Percentiles rank a stretch among this genome's conserved stretches.
Evolutionary conservation across 2,888 invertebrate genomes (phyloP).

Genomic region (Drosophila imparisetae): DNA sequence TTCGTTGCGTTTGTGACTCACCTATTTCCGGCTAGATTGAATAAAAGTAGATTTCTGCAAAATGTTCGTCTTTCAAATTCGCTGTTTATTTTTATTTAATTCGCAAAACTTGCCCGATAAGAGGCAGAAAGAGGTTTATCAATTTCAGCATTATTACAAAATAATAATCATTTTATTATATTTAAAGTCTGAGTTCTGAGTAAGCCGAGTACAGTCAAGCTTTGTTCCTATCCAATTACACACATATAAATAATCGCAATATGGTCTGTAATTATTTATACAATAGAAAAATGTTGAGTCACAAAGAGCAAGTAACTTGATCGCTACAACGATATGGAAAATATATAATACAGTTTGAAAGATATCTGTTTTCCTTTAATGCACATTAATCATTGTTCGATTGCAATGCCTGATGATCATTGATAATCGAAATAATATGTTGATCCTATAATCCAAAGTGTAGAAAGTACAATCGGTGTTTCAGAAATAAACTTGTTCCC

Average conservation of each 20-base stretch:
- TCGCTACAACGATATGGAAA: slow-evolving; percentile 13
- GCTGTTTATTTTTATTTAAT: background rate
- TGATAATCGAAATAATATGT: slow-evolving; percentile 18
- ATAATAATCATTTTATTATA: slow-evolving; percentile 10
- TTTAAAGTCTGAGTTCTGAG: slow-evolving; percentile 17
- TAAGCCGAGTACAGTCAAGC: slow-evolving; percentile 5
- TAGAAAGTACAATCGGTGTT: slow-evolving; percentile 10
- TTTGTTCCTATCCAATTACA: slow-evolving; percentile 2
- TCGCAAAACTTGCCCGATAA: background rate
- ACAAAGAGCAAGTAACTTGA: slow-evolving; percentile 17
- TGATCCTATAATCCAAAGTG: background rate
- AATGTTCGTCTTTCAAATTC: background rate
- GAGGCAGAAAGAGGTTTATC: slow-evolving; percentile 28
- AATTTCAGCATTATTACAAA: slow-evolving; percentile 25
- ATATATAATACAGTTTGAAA: background rate
- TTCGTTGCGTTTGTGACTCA: slow-evolving; percentile 18
- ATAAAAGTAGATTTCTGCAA: background rate
- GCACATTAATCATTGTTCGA: background rate
- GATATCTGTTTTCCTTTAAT: background rate
- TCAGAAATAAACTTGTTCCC: slow-evolving; percentile 57
- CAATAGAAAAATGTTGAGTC: slow-evolving; percentile 41
- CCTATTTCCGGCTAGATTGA: slow-evolving; percentile 35
- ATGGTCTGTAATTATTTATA: slow-evolving; percentile 41
- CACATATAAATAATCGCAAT: slow-evolving; percentile 24
- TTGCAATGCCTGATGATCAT: background rate